Base-by-base conservation (phyloP, 2,113 vertebrate genomes). In the Glaucidium brasilianum region DNA sequence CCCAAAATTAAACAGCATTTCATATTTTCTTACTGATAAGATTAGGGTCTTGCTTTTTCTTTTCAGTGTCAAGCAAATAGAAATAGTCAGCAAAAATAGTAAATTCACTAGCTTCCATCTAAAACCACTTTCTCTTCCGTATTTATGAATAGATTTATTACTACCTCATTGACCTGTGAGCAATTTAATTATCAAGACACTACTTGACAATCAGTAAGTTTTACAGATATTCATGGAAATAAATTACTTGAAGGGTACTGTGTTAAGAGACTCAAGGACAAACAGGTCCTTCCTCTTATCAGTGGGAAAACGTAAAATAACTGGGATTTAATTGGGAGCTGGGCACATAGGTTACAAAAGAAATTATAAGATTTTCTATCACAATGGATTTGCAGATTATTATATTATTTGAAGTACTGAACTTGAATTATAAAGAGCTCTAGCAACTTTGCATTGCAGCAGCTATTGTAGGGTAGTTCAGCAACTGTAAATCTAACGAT, bases 101-200 rank as follows among this genome's bases (percentile, higher is more conserved):
- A 30, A 67, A 81, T 88, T 87, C 18, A 12, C 15, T 77, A 52
- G n/a, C 26, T 12, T 77, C 27, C 34, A 26, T 62, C 67, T 62
- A 85, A 89, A 68, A 14, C 18, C 16, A 84, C 29, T 91, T 88
- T 75, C 27, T 94, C 47, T 89, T 88, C 17, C 29, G 39, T 81
- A 69, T 87, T 84, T 85, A 27, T 84, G 34, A 88, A 41, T 63
- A 73, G 17, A 69, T 97, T 94, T 95, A 72, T 94, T 79, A 75
- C 16, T 80, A 34, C 68, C 49, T 79, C 43, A 68, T n/a, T 94
- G 73, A 89, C 81, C 78, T 95, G 30, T 84, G 27, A 94, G 34
- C 63, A 92, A 43, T 63, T 95, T 92, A 88, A 95, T 96, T 96
- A 84, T 41, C 22, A 62, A 90, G 85, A 96, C 55, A 62, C 67